Evolutionary conservation across 1,140 invertebrate species (phyloP).

Genomic region (Oedothorax gibbosus): DNA sequence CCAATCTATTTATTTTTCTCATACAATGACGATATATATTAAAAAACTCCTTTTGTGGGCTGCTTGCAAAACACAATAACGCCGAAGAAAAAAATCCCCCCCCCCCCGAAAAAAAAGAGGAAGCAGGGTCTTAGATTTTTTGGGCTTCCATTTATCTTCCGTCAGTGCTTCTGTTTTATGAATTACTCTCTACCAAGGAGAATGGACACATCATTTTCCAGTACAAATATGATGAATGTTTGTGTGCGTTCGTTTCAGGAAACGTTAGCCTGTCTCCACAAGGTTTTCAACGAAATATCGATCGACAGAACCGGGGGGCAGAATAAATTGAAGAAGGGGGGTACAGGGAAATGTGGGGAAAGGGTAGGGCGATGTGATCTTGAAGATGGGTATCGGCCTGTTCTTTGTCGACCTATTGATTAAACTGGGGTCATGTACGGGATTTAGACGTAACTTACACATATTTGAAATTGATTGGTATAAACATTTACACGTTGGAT

Average conservation of each 20-base stretch:
- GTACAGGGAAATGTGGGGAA: neutral
- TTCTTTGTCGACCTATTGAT: no score
- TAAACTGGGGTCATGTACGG: no score
- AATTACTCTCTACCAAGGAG: constrained; percentile 47
- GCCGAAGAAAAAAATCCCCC: constrained; percentile 11
- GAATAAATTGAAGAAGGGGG: constrained; percentile 15
- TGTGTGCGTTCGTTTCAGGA: constrained; percentile 31
- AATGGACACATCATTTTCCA: constrained; percentile 61
- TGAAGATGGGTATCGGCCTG: neutral
- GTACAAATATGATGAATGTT: constrained; percentile 60
- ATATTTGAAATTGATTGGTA: no score
- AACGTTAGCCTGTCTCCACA: neutral
- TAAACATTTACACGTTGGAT: no score
- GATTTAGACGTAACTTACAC: no score
- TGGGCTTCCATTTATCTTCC: constrained; percentile 51
- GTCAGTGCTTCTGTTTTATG: constrained; percentile 54
- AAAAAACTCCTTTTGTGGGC: constrained; percentile 22
- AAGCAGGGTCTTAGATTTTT: constrained; percentile 22
- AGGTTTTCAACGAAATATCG: constrained; percentile 57
- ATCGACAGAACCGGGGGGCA: constrained; percentile 19
- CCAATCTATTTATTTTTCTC: constrained; percentile 16
- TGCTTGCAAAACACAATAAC: constrained; percentile 8
- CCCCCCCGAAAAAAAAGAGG: constrained; percentile 5
- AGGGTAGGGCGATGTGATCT: neutral
- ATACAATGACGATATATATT: constrained; percentile 16